A percentile compares a stretch with the other conserved stretches of the same genome.
phyloP scores from a whole-genome alignment of 2,888 invertebrate genomes.

The Chouioia cunea region DNA sequence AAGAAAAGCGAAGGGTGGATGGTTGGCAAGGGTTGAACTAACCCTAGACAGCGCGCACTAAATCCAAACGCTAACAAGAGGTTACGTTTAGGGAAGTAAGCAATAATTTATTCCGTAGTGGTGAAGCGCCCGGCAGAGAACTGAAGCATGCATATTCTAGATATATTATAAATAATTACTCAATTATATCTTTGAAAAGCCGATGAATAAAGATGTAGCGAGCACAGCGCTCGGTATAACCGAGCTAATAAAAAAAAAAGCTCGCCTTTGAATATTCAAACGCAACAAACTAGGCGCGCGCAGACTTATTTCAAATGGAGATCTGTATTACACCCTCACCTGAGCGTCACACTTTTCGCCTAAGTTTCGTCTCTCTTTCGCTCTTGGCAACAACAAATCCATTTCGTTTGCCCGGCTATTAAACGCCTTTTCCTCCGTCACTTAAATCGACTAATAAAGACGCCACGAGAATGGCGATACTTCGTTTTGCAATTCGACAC shows the following conservation, averaged over 20 bases:
- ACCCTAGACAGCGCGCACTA: slow-evolving; percentile 47
- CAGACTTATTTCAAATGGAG: slow-evolving; percentile 69
- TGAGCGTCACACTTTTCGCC: slow-evolving; percentile 62
- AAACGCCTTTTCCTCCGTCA: slow-evolving; percentile 41
- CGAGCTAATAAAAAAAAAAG: slow-evolving; percentile 65
- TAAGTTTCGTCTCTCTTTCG: slow-evolving; percentile 51
- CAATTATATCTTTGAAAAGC: slow-evolving; percentile 69
- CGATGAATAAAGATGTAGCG: slow-evolving; percentile 68
- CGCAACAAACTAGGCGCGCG: slow-evolving; percentile 68
- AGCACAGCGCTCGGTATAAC: slow-evolving; percentile 46
- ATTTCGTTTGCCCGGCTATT: slow-evolving; percentile 37
- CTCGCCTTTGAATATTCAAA: slow-evolving; percentile 67
- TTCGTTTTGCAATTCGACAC: slow-evolving; percentile 43
- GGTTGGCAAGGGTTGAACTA: not conserved
- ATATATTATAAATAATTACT: slow-evolving; percentile 70
- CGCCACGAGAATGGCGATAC: slow-evolving; percentile 14
- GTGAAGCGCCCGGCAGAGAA: slow-evolving; percentile 55
- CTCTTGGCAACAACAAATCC: slow-evolving; percentile 49
- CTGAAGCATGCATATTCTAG: slow-evolving; percentile 69
- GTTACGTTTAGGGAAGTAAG: slow-evolving; percentile 67
- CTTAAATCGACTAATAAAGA: slow-evolving; percentile 44
- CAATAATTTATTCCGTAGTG: slow-evolving; percentile 64
- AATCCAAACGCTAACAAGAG: slow-evolving; percentile 65
- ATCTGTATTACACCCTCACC: slow-evolving; percentile 66
- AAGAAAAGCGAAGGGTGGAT: not conserved